Evolutionary conservation across 2,797 vertebrate species (phyloP).

Genomic region (Triplophysa yarkandensis): DNA sequence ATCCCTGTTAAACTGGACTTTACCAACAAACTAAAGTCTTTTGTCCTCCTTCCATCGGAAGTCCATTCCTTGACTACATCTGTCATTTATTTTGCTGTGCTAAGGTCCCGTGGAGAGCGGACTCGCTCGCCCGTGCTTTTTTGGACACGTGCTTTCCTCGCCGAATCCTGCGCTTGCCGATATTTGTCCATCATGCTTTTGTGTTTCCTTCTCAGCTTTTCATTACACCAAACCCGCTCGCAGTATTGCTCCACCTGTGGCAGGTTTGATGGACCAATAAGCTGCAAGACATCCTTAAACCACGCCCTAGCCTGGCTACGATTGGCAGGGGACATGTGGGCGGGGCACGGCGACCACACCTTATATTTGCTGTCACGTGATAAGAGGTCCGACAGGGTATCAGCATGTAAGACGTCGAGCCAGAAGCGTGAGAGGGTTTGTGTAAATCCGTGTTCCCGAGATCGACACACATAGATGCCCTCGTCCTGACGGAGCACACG

Average conservation of each 20-base stretch:
- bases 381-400: slow-evolving; percentile 79
- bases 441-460: slow-evolving; percentile 86
- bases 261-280: slow-evolving; percentile 83
- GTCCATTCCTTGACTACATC: neutral
- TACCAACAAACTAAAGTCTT: slow-evolving; percentile 3
- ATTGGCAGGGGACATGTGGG: slow-evolving; percentile 65
- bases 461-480: slow-evolving; percentile 85
- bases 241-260: slow-evolving; percentile 90
- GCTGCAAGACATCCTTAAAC: slow-evolving; percentile 94
- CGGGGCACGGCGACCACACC: slow-evolving; percentile 70
- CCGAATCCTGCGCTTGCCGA: slow-evolving; percentile 78
- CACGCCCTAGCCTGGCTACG: slow-evolving; percentile 73
- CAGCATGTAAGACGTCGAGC: slow-evolving; percentile 80
- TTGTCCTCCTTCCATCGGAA: neutral
- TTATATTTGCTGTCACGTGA: slow-evolving; percentile 62
- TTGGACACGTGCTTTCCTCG: slow-evolving; percentile 78
- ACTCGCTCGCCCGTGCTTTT: slow-evolving; percentile 80
- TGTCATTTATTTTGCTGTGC: slow-evolving; percentile 53
- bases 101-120: slow-evolving; percentile 82
- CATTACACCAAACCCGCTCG: slow-evolving; percentile 87
- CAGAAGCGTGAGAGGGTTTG: slow-evolving; percentile 80
- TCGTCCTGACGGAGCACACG: slow-evolving; percentile 80
- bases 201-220: slow-evolving; percentile 79
- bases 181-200: slow-evolving; percentile 86
- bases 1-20: neutral